Evolutionary conservation across 2,113 vertebrate species (phyloP), one percentile per base, ranked within the genome.

Genomic region (Electrona antarctica): DNA sequence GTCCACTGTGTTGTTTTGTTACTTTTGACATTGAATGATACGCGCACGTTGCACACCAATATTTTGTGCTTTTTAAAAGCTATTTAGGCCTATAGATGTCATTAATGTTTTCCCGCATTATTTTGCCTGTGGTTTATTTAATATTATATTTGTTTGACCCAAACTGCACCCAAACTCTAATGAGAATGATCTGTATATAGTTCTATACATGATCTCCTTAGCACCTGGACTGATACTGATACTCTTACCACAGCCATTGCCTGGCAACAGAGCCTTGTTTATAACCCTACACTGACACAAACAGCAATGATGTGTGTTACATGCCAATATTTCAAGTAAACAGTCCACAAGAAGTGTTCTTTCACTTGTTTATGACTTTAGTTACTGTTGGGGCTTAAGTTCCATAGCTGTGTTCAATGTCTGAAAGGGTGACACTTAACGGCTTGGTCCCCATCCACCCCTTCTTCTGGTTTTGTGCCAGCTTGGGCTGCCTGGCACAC

Each of bases 281-380:
- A 70, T 80, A 82, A 77, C 69, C 67, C 60, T n/a, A 84, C 33
- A 48, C 71, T 13, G 61, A 75, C 7, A 55, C 54, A 57, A 81
- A 82, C 67, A 71, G 0, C 7, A 5, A 11, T 21, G 73, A 74
- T 60, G 51, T 60, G 51, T 65, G 64, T 64, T 29, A 8, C 3
- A 41, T 64, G 68, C 54, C 15, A 48, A 4, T 75, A 69, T 54
- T 58, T 64, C 47, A 21, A 8, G 33, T 41, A 51, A 78, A 67
- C 46, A 0, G 11, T 76, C n/a, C 0, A 3, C 66, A 67, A 79
- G 60, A 45, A 14, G 67, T 67, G 48, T 15, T 69, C 69, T 71
- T 62, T 61, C 29, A 9, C 69, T 67, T 84, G 83, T 83, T 87
- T 85, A 78, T 67, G 65, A 49, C 72, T 8, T 9, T 14, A 21